Evolutionary conservation across 2,797 vertebrate species (phyloP), one percentile per base, ranked within the genome.

Genomic region (Dryobates pubescens): DNA sequence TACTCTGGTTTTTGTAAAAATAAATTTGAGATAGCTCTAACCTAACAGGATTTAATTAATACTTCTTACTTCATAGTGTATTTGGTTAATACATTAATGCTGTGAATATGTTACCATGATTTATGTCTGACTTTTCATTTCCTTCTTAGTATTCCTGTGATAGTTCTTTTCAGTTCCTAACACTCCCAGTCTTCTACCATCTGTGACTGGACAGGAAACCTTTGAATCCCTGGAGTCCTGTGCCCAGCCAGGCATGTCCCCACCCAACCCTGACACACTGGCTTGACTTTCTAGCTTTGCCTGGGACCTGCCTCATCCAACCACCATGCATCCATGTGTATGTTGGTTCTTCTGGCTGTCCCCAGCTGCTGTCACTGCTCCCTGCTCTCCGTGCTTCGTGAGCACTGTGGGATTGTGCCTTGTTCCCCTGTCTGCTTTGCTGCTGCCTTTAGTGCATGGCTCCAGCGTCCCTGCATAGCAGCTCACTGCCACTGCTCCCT

Each of bases 41-140:
- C 13, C 17, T 49, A 75, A 87, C 19, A 84, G 17, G 29, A 71
- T 70, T 73, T 63, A 36, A 94, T 90, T 95, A 93, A 71, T 34
- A 10, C 29, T 34, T 38, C 69, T 82, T 73, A 19, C 22, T 85
- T 79, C 64, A 26, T 54, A 14, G 4, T 91, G 7, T 79, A 29
- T 73, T 82, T 80, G 61, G 26, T 77, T 65, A 53, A 43, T 56
- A 32, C 7, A 53, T 74, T 67, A 86, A 85, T 18, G 13, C 13
- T 49, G 58, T 70, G 53, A 80, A 92, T 92, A 93, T 10, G 59
- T n/a, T 84, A 43, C 14, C 15, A 17, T 36, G 16, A 63, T 59
- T 78, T 68, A 45, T 36, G 9, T 45, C 10, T 30, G 26, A 53
- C 58, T 70, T 86, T 76, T 58, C 13, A 53, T 79, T 59, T 85